phyloP scores from a whole-genome alignment of 2,113 vertebrate genomes.

The Ancistrus triradiatus region DNA sequence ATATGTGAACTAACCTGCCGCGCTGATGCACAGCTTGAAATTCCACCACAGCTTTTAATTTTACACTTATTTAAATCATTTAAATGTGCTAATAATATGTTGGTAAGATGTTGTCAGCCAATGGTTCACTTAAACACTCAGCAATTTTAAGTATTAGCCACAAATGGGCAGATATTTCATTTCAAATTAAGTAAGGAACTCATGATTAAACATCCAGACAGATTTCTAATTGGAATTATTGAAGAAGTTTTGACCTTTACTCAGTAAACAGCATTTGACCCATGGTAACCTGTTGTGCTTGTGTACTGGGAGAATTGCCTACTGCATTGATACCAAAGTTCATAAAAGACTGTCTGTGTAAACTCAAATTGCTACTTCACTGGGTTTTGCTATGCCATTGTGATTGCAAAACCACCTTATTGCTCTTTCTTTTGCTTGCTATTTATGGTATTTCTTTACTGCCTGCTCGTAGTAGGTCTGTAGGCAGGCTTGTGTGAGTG shows the following conservation, averaged over 20 bases:
- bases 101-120: too few species aligned
- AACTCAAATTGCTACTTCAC: background rate
- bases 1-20: too few species aligned
- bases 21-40: too few species aligned
- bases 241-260: background rate
- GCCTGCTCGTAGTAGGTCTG: slow-evolving; percentile 4
- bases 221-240: slow-evolving; percentile 7
- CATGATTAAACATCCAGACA: too few species aligned
- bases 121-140: too few species aligned
- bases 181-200: too few species aligned
- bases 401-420: background rate
- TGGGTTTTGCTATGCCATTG: background rate
- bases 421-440: background rate
- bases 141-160: too few species aligned
- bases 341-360: background rate
- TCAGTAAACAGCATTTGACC: background rate
- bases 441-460: slow-evolving; percentile 9
- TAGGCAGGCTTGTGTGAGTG: background rate
- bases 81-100: too few species aligned
- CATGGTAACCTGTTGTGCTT: slow-evolving; percentile 1
- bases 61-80: too few species aligned
- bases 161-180: too few species aligned
- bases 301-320: background rate
- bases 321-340: background rate
- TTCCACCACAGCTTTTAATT: too few species aligned